Evolutionary conservation across 2,888 invertebrate genomes (phyloP), one percentile per base, ranked within the genome.

Genomic region (Hyposoter didymator): DNA sequence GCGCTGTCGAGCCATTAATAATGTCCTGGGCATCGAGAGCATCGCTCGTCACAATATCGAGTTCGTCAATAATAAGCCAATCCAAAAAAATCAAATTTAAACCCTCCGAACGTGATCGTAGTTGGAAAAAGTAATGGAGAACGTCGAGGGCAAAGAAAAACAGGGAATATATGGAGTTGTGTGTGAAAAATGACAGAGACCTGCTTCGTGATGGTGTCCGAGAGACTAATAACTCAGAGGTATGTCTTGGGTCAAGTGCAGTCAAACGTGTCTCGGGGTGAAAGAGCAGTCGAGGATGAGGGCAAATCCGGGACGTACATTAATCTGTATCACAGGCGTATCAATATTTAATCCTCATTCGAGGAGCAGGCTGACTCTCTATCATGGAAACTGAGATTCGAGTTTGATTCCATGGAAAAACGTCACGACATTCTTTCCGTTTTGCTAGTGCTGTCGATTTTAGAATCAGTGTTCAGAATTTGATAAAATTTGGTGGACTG

Each of bases 291-390:
- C 32, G 35, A 43, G 39, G 62, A n/a, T n/a, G n/a, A 64, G 62
- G 35, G 52, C 52, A 59, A 69, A 75, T 78, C 82, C 84, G 79
- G 86, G 83, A 88, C 87, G 89, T 89, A 90, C 93, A 93, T 94
- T 93, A 93, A 94, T 94, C 93, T 92, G 92, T 93, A 93, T 93
- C 93, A 93, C 84, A 89, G 85, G 82, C 87, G 89, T 89, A 91
- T 94, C 92, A 93, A 94, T 94, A 92, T 93, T 94, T 93, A 93
- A 94, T 93, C 92, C 91, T 92, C 93, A 93, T 94, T 92, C 89
- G 2, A 28, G 1, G 39, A 39, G 87, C 89, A 88, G 91, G 91
- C 92, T 93, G 91, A 92, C 91, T 87, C 91, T 87, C 76, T 47
- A 74, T 67, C 47, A 79, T 62, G 64, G 12, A 47, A 64, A 73